Conservation (phyloP, 2,113 vertebrate species). For the Cynocephalus volans region DNA sequence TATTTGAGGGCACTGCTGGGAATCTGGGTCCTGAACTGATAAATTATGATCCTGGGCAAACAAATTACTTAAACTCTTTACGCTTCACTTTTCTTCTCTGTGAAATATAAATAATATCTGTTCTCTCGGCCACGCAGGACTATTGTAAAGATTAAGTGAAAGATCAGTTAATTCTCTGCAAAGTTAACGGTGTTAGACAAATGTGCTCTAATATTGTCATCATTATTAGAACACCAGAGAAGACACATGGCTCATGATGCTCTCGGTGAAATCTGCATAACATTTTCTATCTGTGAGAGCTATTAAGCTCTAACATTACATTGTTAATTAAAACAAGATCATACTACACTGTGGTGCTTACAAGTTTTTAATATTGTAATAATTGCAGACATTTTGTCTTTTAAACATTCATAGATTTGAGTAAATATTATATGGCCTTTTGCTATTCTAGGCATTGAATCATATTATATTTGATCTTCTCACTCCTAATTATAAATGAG, state of each 20-base stretch:
- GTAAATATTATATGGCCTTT: neutral
- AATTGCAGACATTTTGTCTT: slow-evolving; percentile 21
- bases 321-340: slow-evolving; percentile 67
- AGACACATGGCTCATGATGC: neutral
- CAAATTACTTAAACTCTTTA: slow-evolving; percentile 6
- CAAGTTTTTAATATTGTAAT: slow-evolving; percentile 43
- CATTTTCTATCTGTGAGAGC: slow-evolving; percentile 52
- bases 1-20: neutral
- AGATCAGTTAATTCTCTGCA: neutral
- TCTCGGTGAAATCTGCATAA: slow-evolving; percentile 30
- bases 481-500: slow-evolving; percentile 44
- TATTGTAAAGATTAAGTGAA: slow-evolving; percentile 14
- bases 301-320: slow-evolving; percentile 44
- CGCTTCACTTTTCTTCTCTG: slow-evolving; percentile 27
- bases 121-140: neutral
- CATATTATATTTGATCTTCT: slow-evolving; percentile 52
- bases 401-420: slow-evolving; percentile 49
- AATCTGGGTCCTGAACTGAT: neutral
- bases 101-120: slow-evolving; percentile 33
- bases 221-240: slow-evolving; percentile 32
- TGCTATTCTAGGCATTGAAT: neutral
- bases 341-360: neutral
- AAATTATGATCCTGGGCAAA: neutral
- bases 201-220: slow-evolving; percentile 43
- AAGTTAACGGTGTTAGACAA: slow-evolving; percentile 54